Conservation (phyloP, 2,888 invertebrate genomes). For the Gymnoscelis rufifasciata region DNA sequence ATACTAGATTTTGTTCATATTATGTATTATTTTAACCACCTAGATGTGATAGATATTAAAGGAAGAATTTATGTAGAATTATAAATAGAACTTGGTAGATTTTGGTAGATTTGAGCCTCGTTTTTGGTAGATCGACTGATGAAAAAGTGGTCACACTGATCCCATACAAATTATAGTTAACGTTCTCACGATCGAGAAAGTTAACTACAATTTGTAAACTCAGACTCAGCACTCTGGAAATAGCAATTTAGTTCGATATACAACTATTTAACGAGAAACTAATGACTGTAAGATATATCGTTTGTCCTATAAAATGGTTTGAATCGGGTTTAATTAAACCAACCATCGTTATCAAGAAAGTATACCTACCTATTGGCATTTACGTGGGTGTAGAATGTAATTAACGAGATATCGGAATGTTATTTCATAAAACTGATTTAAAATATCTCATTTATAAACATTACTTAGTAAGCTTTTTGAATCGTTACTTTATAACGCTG, state of each 20-base stretch:
- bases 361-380: constrained; percentile 24
- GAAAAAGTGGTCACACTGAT: no score
- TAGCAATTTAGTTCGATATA: constrained; percentile 40
- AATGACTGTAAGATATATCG: constrained; percentile 31
- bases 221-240: no score
- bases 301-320: constrained; percentile 25
- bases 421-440: not conserved
- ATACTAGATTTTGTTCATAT: no score
- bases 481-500: not conserved
- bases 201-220: no score
- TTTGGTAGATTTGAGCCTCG: no score
- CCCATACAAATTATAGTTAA: no score
- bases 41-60: no score
- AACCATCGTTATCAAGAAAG: constrained; percentile 20
- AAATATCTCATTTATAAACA: not conserved
- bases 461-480: not conserved
- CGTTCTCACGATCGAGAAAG: no score
- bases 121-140: no score
- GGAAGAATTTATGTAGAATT: no score
- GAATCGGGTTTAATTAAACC: constrained; percentile 28
- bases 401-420: not conserved
- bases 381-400: constrained; percentile 1
- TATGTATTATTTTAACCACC: no score
- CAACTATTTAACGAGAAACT: constrained; percentile 38
- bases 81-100: no score